Base-by-base conservation (phyloP, 2,113 vertebrate genomes). In the Oncorhynchus kisutch region DNA sequence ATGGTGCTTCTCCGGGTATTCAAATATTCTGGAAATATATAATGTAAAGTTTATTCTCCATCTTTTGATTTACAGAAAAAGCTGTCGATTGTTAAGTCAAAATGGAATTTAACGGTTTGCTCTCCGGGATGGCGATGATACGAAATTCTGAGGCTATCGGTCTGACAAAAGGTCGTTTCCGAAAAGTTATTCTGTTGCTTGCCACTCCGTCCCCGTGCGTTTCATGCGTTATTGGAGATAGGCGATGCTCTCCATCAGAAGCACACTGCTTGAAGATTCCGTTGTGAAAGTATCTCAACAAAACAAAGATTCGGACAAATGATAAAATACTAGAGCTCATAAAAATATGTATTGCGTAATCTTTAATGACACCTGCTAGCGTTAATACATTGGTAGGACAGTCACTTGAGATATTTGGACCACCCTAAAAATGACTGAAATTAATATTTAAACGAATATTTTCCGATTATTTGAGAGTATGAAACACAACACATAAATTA, bases 141-240 rank as follows among this genome's bases (percentile, higher is more conserved):
- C 16, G 14, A 54, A 7, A 8, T 66, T 62, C 25, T 13, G 4
- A 75, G 71, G 62, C 60, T 62, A 22, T 5, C 3, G 18, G 5
- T n/a, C 59, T 11, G 59, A 81, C 73, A 84, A 78, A 70, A 76
- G 48, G 49, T 39, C 71, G 8, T 81, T 86, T 88, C 74, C 54
- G 24, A 85, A 80, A 70, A 51, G 64, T 85, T 70, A 68, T 79
- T 82, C 51, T 77, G 86, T 82, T 82, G 78, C 65, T 72, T 71
- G 57, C 24, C 51, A 49, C 39, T 73, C 67, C 18, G 18, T 77
- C 72, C 67, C 5, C 29, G 62, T 45, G 62, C 8, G 72, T 86
- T 76, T 82, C 80, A 84, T 16, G 2, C 85, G 85, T 84, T 82
- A 88, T 75, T 72, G 49, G 67, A 80, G 31, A 73, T 54, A 54